phyloP scores from a whole-genome alignment of 2,113 vertebrate genomes.

The Scomber scombrus region DNA sequence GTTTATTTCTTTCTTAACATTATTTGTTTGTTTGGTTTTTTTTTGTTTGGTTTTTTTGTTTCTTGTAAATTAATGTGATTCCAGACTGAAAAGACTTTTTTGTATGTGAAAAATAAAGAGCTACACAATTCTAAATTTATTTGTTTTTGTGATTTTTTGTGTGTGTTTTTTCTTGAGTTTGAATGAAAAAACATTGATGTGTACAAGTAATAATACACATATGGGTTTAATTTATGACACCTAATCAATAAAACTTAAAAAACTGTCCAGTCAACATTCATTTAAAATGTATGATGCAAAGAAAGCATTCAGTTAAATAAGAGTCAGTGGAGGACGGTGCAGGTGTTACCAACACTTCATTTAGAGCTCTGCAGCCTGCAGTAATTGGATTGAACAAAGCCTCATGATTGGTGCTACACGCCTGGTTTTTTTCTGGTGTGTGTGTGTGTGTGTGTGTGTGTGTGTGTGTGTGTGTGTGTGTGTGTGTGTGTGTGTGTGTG shows the following conservation, averaged over 20 bases:
- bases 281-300: too few relatives aligned
- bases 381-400: constrained; percentile 1
- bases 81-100: constrained; percentile 20
- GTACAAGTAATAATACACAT: neutral
- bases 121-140: neutral
- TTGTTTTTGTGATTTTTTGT: neutral
- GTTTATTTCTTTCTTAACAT: neutral
- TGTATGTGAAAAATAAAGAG: constrained; percentile 41
- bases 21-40: neutral
- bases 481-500: too few relatives aligned
- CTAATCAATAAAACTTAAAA: too few relatives aligned
- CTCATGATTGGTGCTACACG: neutral
- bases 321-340: too few relatives aligned
- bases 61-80: constrained; percentile 52
- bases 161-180: too few relatives aligned
- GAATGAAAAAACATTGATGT: too few relatives aligned
- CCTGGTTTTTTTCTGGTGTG: neutral
- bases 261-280: too few relatives aligned
- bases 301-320: too few relatives aligned
- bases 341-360: too few relatives aligned
- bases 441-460: too few relatives aligned
- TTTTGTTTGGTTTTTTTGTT: neutral
- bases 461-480: too few relatives aligned
- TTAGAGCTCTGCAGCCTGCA: neutral
- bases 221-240: too few relatives aligned